A percentile compares a stretch with the other conserved stretches of the same genome.
Conservation (phyloP, 2,888 invertebrate species). For the Aquatica leii region DNA sequence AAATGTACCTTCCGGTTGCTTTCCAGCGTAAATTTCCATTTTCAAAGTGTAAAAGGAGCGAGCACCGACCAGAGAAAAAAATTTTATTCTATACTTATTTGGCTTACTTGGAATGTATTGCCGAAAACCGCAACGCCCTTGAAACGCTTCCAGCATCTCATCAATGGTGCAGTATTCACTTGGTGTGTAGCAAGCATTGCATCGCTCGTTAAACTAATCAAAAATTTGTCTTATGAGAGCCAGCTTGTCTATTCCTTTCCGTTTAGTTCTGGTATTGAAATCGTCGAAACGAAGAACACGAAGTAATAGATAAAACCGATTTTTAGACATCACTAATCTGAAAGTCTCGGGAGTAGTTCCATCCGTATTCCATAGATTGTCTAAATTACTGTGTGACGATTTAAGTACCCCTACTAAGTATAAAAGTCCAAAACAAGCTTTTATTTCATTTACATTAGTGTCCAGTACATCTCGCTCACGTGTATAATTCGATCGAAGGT, state of each 20-base stretch:
- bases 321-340: background rate
- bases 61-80: constrained; percentile 27
- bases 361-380: constrained; percentile 11
- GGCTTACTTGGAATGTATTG: constrained; percentile 43
- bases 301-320: background rate
- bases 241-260: background rate
- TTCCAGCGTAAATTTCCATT: constrained; percentile 31
- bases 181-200: background rate
- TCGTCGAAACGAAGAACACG: background rate
- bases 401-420: constrained; percentile 10
- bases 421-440: constrained; percentile 9
- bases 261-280: background rate
- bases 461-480: constrained; percentile 1
- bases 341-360: constrained; percentile 3
- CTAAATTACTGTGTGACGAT: constrained; percentile 2
- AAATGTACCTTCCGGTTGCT: constrained; percentile 19
- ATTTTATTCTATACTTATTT: constrained; percentile 33
- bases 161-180: background rate
- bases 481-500: background rate
- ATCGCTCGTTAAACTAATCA: background rate
- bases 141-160: background rate
- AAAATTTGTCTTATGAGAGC: constrained; percentile 1
- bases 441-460: constrained; percentile 6
- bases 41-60: constrained; percentile 24
- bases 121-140: background rate